Evolutionary conservation across 2,113 vertebrate genomes (phyloP), one percentile per base, ranked within the genome.

Genomic region (Phylloscopus whistleri): DNA sequence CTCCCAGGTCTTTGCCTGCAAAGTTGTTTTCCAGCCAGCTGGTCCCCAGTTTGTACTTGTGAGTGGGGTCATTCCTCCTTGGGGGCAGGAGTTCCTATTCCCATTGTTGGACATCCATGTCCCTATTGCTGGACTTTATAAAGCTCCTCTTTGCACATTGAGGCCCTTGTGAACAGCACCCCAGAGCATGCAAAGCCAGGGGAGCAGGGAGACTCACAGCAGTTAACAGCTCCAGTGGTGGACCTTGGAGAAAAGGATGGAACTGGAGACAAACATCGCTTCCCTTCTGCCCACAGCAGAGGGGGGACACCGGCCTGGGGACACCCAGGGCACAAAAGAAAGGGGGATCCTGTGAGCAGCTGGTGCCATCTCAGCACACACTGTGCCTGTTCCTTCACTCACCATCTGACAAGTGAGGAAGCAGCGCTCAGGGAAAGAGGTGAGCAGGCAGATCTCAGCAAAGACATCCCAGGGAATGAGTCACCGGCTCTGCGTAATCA

Each of bases 171-270:
- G 59, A 44, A 68, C 0, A 2, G 63, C 62, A 85, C 33, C 68
- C 60, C 2, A 2, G 44, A 48, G 53, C 1, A 5, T 0, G 0
- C 44, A 39, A 72, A 87, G 31, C 37, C 1, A 6, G 21, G 9
- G 20, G 15, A 20, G 27, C 35, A 80, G 31, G 48, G 48, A 67
- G 41, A 46, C 60, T 81, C 70, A 30, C 16, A 46, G 53, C n/a
- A 55, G 23, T 39, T 39, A 24, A 62, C 2, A 67, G 55, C 64
- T 64, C 10, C 31, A 13, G 15, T 12, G 31, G 6, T 39, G 55
- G 49, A 52, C 26, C 33, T 19, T 37, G 41, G 53, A 84, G 84
- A 48, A 80, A 76, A 73, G 30, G 30, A 21, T 35, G 24, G 44
- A 28, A 13, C 18, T 76, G 46, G 79, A 68, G 26, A 39, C 3